Evolutionary conservation across 1,140 invertebrate species (phyloP), one percentile per base, ranked within the genome.

Genomic region (Trichogramma pretiosum): DNA sequence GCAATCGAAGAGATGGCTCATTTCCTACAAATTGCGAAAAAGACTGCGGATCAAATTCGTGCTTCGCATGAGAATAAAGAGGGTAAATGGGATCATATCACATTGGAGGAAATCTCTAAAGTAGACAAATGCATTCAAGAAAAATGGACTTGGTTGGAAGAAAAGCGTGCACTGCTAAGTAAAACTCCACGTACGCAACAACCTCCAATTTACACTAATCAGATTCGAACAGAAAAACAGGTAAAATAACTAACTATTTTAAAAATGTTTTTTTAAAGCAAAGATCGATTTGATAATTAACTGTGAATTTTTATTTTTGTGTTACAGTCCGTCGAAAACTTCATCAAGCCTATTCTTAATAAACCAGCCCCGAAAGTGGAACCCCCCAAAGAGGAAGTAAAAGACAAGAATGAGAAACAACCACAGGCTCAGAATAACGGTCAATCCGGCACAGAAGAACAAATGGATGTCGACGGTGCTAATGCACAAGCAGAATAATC

Each of bases 61-160:
- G 16, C 56, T 8, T 54, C 62, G 1, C 22, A 10, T 21, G 28
- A 8, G 21, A 58, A 75, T 19, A 74, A 77, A 32, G 83, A 84
- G 3, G 85, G 89, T 60, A 89, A 89, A 61, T 96, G 85, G 65
- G 74, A 79, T 37, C 93, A 97, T 61, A 66, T 96, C 17, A 80
- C 84, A 3, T 79, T 82, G 19, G 82, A 80, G 7, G 92, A 96
- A 53, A 72, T 93, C 1, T 78, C 83, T 38, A 89, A 89, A 61
- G 69, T 77, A 8, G 73, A 78, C 14, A 74, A 73, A 57, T 73
- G 77, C 18, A 63, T 68, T 36, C 59, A 74, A 36, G 74, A 80
- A 28, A 75, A 74, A 50, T 68, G 65, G 65, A 10, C 51, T 3
- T 95, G 89, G 89, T 70, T 90, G 17, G 85, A 93, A 44, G 71